Base-by-base conservation (phyloP, 2,797 vertebrate species). In the Benthosema pterotum region DNA sequence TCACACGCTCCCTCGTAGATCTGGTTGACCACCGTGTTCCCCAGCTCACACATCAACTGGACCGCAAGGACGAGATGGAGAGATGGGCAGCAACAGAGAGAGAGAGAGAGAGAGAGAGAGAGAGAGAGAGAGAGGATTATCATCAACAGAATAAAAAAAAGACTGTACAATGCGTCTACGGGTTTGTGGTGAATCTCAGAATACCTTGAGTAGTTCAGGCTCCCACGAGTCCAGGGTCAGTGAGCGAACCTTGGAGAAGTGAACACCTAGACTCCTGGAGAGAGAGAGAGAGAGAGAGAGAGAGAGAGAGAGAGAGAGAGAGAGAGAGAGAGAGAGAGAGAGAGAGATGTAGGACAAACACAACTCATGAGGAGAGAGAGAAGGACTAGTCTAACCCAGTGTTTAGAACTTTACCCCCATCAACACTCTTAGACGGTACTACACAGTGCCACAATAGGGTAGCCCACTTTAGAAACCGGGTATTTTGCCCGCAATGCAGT, bases 41-140 rank as follows among this genome's bases (percentile, higher is more conserved):
- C 98, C 71, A 99, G 84, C 78, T 99, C 97, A 49, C 98, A 99
- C 98, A 99, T 99, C 79, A 99, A 83, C 98, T 99, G 70, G n/a
- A 73, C 60, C 6, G 22, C n/a, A 51, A 58, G 7, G 67, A 45
- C 53, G 52, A 43, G n/a, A n/a, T n/a, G n/a, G n/a, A n/a, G n/a
- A n/a, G n/a, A n/a, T n/a, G n/a, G n/a, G n/a, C n/a, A n/a, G n/a
- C 4, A 11, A 38, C 19, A 49, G 1, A 53, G 28, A 53, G 4
- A 57, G 1, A 59, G 4, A 3, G 14, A 57, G 11, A 8, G 1
- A 0, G 16, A n/a, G 46, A 66, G 4, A 42, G 46, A 56, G 8
- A 14, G 14, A 38, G 17, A n/a, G 46, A 47, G 22, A 17, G 2
- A 42, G 5, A 12, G 32, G 49, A 59, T n/a, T 13, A 8, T 71